Percentiles rank a stretch among this genome's conserved stretches.
Conservation (phyloP, 1,140 invertebrate genomes). For the Trachymyrmex cornetzi region DNA sequence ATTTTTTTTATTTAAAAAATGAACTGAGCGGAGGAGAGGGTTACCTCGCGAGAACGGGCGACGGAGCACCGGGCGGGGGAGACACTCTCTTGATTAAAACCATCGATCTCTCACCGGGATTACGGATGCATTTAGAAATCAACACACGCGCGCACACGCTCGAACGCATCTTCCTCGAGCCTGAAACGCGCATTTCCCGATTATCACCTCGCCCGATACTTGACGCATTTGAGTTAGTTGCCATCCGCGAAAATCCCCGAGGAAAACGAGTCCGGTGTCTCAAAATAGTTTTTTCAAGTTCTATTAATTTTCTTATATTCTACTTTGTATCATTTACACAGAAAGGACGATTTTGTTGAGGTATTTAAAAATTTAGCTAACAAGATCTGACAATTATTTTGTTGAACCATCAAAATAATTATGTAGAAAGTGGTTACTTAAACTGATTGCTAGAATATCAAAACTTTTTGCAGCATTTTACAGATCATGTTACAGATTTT, state of each 20-base stretch:
- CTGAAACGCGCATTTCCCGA: conserved; percentile 11
- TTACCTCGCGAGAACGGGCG: conserved; percentile 66
- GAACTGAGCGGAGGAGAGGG: conserved; percentile 63
- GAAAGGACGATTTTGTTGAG: no score
- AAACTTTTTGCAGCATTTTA: no score
- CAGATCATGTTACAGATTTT: no score
- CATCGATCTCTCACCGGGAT: conserved; percentile 79
- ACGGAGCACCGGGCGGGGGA: conserved; percentile 70
- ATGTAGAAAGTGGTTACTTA: no score
- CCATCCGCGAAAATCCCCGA: background rate
- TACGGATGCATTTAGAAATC: conserved; percentile 75
- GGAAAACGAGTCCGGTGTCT: background rate
- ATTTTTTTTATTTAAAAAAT: conserved; percentile 73
- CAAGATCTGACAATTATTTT: no score
- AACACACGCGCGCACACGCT: conserved; percentile 47
- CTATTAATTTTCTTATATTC: background rate
- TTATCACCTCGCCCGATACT: conserved; percentile 33
- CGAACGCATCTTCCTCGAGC: conserved; percentile 36
- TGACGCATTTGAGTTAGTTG: background rate
- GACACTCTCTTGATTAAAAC: conserved; percentile 83
- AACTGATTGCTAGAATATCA: no score
- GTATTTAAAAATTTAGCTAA: no score
- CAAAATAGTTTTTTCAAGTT: background rate
- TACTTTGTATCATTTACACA: background rate
- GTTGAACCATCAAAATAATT: no score